Conservation (phyloP, 64 coral and sea anemone species). For the Acropora tenuis region DNA sequence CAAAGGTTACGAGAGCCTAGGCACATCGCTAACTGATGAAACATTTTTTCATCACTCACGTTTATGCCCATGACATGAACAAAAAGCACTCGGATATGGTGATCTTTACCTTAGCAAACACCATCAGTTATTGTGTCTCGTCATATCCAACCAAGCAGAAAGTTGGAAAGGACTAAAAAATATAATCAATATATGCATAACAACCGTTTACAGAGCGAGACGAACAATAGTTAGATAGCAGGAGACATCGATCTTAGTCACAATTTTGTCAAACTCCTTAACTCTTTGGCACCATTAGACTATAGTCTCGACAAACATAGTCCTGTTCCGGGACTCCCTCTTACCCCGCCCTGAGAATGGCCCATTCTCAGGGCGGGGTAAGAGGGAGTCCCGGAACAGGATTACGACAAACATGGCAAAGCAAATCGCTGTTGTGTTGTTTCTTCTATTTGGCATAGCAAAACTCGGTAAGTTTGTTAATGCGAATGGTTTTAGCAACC, state of each 20-base stretch:
- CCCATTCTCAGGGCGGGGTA: no score
- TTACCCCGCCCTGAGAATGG: no score
- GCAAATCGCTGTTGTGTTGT: not conserved
- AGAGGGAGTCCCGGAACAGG: no score
- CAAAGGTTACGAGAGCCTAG: not conserved
- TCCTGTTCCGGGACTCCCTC: no score
- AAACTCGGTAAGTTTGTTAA: not conserved
- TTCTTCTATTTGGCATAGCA: not conserved
- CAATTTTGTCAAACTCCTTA: not conserved
- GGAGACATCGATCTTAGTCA: not conserved
- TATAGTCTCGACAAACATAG: not conserved
- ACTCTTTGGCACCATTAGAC: no score
- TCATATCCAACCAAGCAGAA: slow-evolving; percentile 2
- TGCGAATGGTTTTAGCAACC: not conserved
- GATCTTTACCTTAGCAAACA: not conserved
- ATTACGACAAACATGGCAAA: no score
- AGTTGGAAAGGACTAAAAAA: not conserved
- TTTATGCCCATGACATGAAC: not conserved
- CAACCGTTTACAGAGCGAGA: not conserved
- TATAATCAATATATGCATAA: not conserved
- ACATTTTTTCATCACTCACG: not conserved
- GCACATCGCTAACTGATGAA: not conserved
- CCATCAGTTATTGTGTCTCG: not conserved
- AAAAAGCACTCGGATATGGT: not conserved
- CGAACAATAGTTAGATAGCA: not conserved